Evolutionary conservation across 2,888 invertebrate genomes (phyloP).

Genomic region (Autographa pulchrina): DNA sequence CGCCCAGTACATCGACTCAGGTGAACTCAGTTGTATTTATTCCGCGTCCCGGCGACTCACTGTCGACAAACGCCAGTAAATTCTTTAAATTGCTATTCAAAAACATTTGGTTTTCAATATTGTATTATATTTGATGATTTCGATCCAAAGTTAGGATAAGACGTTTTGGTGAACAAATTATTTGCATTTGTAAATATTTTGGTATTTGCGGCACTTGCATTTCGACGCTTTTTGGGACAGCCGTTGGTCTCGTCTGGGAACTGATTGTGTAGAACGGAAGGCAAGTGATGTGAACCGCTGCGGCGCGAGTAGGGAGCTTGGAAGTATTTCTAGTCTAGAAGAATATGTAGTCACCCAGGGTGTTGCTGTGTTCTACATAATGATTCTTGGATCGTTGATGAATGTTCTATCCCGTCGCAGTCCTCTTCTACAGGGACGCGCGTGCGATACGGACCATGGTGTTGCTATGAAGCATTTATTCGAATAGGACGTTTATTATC

Average conservation of each 20-base stretch:
- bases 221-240: constrained; percentile 74
- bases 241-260: constrained; percentile 52
- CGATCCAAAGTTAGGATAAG: constrained; percentile 76
- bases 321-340: constrained; percentile 50
- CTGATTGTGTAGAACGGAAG: constrained; percentile 28
- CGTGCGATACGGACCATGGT: constrained; percentile 30
- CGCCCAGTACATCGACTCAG: background rate
- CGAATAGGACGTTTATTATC: constrained; percentile 9
- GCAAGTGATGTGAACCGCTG: constrained; percentile 20
- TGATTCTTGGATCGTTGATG: constrained; percentile 31
- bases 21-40: background rate
- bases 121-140: constrained; percentile 62
- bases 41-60: constrained; percentile 28
- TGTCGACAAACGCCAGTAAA: constrained; percentile 53
- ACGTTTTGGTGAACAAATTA: constrained; percentile 64
- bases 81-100: constrained; percentile 52
- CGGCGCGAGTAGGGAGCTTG: constrained; percentile 19
- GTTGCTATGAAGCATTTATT: constrained; percentile 33
- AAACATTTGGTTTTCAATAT: constrained; percentile 52
- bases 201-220: constrained; percentile 80
- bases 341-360: constrained; percentile 40
- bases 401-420: constrained; percentile 17
- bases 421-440: constrained; percentile 44
- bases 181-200: constrained; percentile 80
- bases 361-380: constrained; percentile 36